Evolutionary conservation across 1,140 invertebrate species (phyloP).

Genomic region (Drosophila lacertosa): DNA sequence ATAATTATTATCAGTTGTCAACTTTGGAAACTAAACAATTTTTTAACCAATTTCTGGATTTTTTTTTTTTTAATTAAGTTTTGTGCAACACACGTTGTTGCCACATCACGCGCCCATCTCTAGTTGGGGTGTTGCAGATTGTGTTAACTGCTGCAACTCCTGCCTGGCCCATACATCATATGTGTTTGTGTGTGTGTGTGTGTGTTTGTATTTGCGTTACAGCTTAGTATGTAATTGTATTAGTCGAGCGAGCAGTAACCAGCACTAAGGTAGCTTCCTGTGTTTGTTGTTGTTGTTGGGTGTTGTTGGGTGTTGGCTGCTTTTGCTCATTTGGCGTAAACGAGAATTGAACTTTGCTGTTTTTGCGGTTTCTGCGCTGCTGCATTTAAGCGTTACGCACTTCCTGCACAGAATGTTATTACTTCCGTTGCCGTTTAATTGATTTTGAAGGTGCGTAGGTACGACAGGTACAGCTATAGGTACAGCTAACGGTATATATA

Average conservation of each 20-base stretch:
- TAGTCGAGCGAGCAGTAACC: constrained; percentile 64
- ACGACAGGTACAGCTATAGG: not conserved
- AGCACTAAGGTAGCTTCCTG: constrained; percentile 65
- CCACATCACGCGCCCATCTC: constrained; percentile 41
- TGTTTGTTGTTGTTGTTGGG: constrained; percentile 46
- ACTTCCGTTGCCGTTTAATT: constrained; percentile 81
- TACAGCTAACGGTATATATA: not conserved
- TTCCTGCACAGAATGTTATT: constrained; percentile 78
- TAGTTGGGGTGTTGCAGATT: not conserved
- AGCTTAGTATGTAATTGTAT: constrained; percentile 65
- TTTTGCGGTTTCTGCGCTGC: constrained; percentile 64
- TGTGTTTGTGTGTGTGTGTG: constrained; percentile 21
- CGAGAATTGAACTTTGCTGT: constrained; percentile 55
- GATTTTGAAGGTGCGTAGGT: constrained; percentile 73
- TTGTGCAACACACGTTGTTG: too few relatives aligned
- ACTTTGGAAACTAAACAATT: too few relatives aligned
- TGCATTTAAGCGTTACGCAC: constrained; percentile 77
- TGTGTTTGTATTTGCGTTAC: constrained; percentile 28
- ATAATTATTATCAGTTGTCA: too few relatives aligned
- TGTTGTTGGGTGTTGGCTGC: constrained; percentile 32
- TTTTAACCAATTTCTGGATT: too few relatives aligned
- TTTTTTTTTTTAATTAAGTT: too few relatives aligned
- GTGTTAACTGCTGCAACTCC: constrained; percentile 10
- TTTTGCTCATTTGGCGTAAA: constrained; percentile 64
- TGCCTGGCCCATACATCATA: too few relatives aligned